Percentiles rank a stretch among this genome's conserved stretches.
phyloP scores from a whole-genome alignment of 2,113 vertebrate species.

The Salvelinus fontinalis region DNA sequence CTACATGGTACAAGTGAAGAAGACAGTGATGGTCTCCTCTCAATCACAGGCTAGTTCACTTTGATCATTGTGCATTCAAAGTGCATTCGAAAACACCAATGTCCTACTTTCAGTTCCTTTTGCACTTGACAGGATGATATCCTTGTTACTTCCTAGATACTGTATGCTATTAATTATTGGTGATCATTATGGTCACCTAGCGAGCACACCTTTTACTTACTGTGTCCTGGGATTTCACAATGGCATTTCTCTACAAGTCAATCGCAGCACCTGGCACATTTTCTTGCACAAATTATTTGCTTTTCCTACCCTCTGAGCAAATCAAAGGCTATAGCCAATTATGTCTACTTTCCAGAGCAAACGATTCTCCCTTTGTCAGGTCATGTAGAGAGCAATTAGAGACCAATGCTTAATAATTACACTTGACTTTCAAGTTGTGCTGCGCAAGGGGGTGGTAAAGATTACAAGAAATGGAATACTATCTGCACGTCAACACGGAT shows the following conservation, averaged over 20 bases:
- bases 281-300: no score
- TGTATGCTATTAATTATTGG: no score
- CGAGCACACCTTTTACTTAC: no score
- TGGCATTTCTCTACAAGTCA: no score
- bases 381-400: constrained; percentile 34
- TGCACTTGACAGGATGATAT: no score
- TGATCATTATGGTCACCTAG: no score
- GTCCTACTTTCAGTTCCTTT: no score
- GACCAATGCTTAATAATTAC: constrained; percentile 40
- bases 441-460: constrained; percentile 31
- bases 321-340: constrained; percentile 22
- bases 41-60: constrained; percentile 31
- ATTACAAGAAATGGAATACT: constrained; percentile 65
- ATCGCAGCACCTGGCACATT: no score
- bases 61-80: constrained; percentile 38
- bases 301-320: no score
- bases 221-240: no score
- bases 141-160: no score
- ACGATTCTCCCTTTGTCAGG: constrained; percentile 49
- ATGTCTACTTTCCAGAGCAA: constrained; percentile 42
- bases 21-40: constrained; percentile 32
- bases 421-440: constrained; percentile 50
- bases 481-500: constrained; percentile 16
- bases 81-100: background rate
- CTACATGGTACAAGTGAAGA: constrained; percentile 78